Evolutionary conservation across 2,113 vertebrate species (phyloP), one percentile per base, ranked within the genome.

Genomic region (Tragulus kanchil): DNA sequence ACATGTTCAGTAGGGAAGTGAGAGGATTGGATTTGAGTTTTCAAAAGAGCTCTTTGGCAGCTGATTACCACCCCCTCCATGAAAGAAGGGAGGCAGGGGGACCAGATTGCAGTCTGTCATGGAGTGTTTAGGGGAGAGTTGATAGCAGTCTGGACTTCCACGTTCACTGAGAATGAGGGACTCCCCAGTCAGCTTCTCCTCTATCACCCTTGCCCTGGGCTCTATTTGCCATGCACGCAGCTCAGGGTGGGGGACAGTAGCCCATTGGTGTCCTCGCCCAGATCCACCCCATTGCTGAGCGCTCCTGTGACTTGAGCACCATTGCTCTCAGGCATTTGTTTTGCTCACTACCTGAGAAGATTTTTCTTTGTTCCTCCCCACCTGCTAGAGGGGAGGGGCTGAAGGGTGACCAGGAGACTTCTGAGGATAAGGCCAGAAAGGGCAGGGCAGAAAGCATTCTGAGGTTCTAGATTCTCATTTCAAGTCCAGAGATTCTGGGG

Each of bases 201-300:
- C 52, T 9, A 0, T 4, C 3, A 2, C 5, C 61, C 19, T 62
- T 12, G 17, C 19, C n/a, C 61, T 56, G 73, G 3, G 12, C 61
- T 56, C 67, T 48, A 12, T 25, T 77, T 28, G 89, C 11, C 1
- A 8, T 0, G 1, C 16, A 50, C 48, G 26, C 48, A 75, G 48
- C 26, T 36, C 28, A 62, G 31, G 31, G 31, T 79, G 45, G 45
- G 48, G 19, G 19, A 3, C 4, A 26, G 48, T 2, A 1, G 45
- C 45, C 64, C 25, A 31, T 65, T 36, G 8, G 6, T 23, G 58
- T 15, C 11, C 54, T 56, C 12, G 1, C 54, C 54, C 9, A 3
- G 8, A 5, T 7, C 85, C 16, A 25, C 11, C 64, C 71, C n/a
- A 2, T 1, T 7, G 23, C 31, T 1, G 16, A 25, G n/a, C 0